Evolutionary conservation across 2,797 vertebrate genomes (phyloP), one percentile per base, ranked within the genome.

Genomic region (Microhierax caerulescens): DNA sequence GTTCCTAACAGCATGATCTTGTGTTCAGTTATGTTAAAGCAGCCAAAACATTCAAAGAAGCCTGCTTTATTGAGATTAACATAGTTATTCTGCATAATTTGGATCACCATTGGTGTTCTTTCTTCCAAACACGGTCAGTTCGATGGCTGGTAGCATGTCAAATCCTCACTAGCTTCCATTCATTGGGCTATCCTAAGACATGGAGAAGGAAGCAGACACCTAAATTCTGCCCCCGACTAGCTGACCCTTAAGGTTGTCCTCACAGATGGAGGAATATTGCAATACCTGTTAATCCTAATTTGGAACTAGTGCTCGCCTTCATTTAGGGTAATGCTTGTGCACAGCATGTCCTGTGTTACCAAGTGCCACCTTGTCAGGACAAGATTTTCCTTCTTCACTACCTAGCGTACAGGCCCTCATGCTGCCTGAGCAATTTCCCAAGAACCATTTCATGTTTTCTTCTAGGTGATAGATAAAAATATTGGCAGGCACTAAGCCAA

Each of bases 391-490:
- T 23, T 57, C 48, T 79, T 68, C 37, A 50, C 37, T 76, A 45
- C 28, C 43, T 13, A 6, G 14, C 15, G 21, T 41, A 7, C 10
- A 56, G 25, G 21, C 9, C 21, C 6, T 53, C 1, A 0, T 41
- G 43, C 18, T 81, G 22, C 39, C 41, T 21, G 25, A 76, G 39
- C 45, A 74, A 73, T 63, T 65, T 85, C 34, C 32, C 34, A 65
- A 57, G 34, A 57, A 73, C 9, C 9, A 22, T 76, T 94, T 54
- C 11, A 27, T 37, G 30, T 59, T 91, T 90, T 75, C 45, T 80
- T 85, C 48, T 53, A 59, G n/a, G 16, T 65, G 43, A 67, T 1
- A 59, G 36, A 25, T 47, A 72, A 84, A 93, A 69, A 59, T 70
- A 74, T n/a, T 61, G 75, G 54, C 36, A 85, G 47, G 13, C 25